These are phyloP conservation scores for Cnemophilus loriae DNA, from an alignment of 2,113 vertebrate genomes.

Conservation along the genomic window DNA sequence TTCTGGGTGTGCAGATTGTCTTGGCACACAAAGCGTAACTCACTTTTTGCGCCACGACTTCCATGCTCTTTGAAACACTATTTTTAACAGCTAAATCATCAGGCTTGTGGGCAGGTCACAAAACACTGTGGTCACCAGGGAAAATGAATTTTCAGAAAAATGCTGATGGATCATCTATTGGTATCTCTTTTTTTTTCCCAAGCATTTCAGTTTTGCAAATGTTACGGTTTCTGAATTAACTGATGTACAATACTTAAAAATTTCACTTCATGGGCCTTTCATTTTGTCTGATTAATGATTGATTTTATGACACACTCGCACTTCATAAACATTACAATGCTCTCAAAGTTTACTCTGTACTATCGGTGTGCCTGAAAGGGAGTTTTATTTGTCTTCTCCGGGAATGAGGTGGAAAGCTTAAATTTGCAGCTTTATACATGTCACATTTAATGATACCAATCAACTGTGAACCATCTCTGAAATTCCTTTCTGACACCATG, in stretches of 20 bases:
- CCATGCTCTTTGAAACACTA: neutral
- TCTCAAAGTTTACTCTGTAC: neutral
- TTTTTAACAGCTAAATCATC: neutral
- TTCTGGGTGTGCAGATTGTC: neutral
- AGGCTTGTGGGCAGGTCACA: neutral
- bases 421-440: slow-evolving; percentile 36
- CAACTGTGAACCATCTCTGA: slow-evolving; percentile 33
- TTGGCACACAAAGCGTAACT: neutral
- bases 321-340: neutral
- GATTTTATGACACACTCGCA: neutral
- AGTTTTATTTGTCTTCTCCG: neutral
- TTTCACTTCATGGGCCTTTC: neutral
- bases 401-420: neutral
- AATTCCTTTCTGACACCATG: slow-evolving; percentile 46
- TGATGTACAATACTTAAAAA: neutral
- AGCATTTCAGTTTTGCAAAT: neutral
- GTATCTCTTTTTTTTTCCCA: neutral
- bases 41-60: neutral
- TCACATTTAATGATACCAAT: slow-evolving; percentile 60
- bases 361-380: neutral
- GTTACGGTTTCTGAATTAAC: neutral
- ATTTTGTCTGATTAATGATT: neutral
- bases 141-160: neutral
- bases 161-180: neutral
- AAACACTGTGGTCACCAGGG: neutral